Percentiles rank a stretch among this genome's conserved stretches.
These are phyloP conservation scores for Hylaeus volcanicus DNA, from an alignment of 1,140 invertebrate genomes.

Conservation along the genomic window DNA sequence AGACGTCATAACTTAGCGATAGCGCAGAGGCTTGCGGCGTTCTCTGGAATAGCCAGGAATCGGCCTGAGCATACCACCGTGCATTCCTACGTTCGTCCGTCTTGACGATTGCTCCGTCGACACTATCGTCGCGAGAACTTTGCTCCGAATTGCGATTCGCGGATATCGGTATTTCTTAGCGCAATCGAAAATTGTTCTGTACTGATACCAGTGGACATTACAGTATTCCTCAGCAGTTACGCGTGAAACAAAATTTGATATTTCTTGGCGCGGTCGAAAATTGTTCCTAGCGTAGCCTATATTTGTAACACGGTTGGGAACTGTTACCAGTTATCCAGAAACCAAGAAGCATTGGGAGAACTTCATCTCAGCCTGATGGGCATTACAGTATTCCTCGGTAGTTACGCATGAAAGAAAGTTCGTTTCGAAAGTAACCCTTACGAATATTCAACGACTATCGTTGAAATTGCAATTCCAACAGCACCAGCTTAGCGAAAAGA, in stretches of 20 bases:
- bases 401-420: no score
- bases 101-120: conserved; percentile 7
- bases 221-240: no score
- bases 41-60: conserved; percentile 60
- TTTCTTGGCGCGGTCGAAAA: conserved; percentile 16
- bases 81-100: conserved; percentile 50
- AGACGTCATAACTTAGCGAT: conserved; percentile 60
- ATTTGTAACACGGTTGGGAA: neutral
- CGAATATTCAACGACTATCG: no score
- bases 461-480: neutral
- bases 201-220: no score
- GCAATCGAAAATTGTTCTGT: neutral
- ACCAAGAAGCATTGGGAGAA: no score
- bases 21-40: conserved; percentile 46
- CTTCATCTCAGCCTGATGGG: no score
- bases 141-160: conserved; percentile 5
- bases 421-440: no score
- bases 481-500: neutral
- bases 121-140: conserved; percentile 31
- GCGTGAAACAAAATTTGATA: neutral
- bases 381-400: no score
- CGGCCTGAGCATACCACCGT: conserved; percentile 49
- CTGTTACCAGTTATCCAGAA: no score
- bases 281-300: neutral
- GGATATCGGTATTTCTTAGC: conserved; percentile 13